Base-by-base conservation (phyloP, 2,888 invertebrate species). In the Trachelus iudaicus region DNA sequence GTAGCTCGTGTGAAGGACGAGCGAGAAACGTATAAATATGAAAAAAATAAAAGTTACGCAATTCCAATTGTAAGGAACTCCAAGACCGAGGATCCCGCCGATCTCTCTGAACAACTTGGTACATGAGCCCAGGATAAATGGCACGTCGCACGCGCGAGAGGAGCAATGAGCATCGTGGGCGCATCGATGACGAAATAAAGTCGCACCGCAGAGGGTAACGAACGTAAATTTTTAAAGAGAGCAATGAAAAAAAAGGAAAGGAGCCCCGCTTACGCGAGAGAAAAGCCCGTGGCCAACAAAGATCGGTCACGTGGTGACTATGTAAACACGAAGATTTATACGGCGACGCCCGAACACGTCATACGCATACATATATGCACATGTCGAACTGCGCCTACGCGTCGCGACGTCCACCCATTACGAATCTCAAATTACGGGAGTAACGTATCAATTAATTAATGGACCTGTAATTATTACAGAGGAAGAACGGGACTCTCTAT, bases 111-210 rank as follows among this genome's bases (percentile, higher is more conserved):
- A 71, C 3, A 31, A 71, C 12, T n/a, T n/a, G 15, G 23, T 31
- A 31, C 4, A 69, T 30, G 12, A 35, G 2, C 12, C 35, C 35
- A 3, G 12, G 35, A 12, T 1, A 12, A 35, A 12, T 12, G 12
- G 12, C 35, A 35, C 83, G 85, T 87, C 86, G 86, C 86, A 85
- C 83, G 78, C 78, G 73, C 73, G 56, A 69, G 76, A 76, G 2
- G 31, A 31, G 1, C 35, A 71, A 71, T 71, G 4, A 34, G 13
- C 33, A 13, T 1, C 34, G 71, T 34, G 31, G 31, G 71, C 33
- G 71, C 71, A 31, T 34, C 71, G 71, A 34, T 34, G 71, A 33
- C 56, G 56, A 56, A 56, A 23, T 56, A 23, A 9, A 23, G 23
- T 56, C 23, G 56, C 31, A 71, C 31, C 69, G 30, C 69, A 69